Evolutionary conservation across 2,797 vertebrate species (phyloP).

Genomic region (Botia almorhae): DNA sequence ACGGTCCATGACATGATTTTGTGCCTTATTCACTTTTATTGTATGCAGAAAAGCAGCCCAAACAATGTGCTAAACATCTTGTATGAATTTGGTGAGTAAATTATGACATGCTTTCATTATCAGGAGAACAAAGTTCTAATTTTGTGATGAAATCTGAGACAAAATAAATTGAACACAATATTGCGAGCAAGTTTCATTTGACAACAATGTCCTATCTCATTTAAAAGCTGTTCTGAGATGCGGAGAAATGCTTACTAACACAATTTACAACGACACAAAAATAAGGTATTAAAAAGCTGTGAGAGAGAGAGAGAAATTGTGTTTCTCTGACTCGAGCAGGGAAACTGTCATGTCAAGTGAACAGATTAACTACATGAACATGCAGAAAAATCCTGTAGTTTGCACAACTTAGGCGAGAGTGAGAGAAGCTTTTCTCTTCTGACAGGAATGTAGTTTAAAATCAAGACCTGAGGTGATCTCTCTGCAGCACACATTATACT

Average conservation of each 20-base stretch:
- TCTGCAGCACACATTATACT: slow-evolving; percentile 31
- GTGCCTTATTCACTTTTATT: background rate
- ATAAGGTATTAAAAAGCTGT: slow-evolving; percentile 19
- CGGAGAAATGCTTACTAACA: slow-evolving; percentile 2
- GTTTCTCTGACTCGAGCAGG: slow-evolving; percentile 23
- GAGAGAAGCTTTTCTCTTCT: slow-evolving; percentile 33
- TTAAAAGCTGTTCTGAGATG: background rate
- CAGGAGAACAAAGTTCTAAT: background rate
- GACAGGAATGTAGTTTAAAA: slow-evolving; percentile 45
- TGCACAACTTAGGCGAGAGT: slow-evolving; percentile 26
- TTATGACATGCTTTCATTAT: background rate
- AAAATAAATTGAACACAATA: background rate
- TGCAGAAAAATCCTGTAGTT: slow-evolving; percentile 17
- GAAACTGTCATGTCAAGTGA: slow-evolving; percentile 20
- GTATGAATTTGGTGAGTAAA: background rate
- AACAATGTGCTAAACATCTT: background rate
- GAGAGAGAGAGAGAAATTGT: slow-evolving; percentile 16
- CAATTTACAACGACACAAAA: slow-evolving; percentile 4
- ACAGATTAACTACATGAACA: slow-evolving; percentile 13
- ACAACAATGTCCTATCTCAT: background rate
- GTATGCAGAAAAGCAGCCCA: background rate
- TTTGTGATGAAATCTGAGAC: background rate
- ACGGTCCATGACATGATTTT: background rate
- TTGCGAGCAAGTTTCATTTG: background rate
- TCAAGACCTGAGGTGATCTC: slow-evolving; percentile 41